Conservation (phyloP, 2,888 invertebrate species). For the Cephalotes varians region DNA sequence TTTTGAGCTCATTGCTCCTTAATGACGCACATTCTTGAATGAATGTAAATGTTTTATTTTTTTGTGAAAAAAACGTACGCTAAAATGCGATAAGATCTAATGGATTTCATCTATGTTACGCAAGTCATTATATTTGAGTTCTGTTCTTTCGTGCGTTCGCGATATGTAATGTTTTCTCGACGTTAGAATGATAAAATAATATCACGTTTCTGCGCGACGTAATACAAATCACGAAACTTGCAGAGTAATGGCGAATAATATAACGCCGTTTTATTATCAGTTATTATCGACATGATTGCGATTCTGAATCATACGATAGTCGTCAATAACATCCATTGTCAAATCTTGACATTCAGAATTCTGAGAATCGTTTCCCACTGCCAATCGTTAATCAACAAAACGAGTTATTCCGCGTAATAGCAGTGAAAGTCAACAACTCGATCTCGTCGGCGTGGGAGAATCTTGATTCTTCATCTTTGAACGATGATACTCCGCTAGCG, state of each 20-base stretch:
- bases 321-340: not conserved
- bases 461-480: not conserved
- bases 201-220: not conserved
- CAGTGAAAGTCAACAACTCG: too few species aligned
- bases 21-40: not conserved
- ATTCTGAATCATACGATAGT: not conserved
- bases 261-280: not conserved
- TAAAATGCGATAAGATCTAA: not conserved
- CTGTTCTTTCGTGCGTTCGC: not conserved
- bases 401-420: not conserved
- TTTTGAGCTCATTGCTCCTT: not conserved
- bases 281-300: not conserved
- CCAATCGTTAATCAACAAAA: not conserved
- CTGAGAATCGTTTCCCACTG: not conserved
- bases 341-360: not conserved
- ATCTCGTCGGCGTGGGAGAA: not conserved
- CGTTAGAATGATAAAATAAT: constrained; percentile 18
- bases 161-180: not conserved
- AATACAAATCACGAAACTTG: not conserved
- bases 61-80: too few species aligned
- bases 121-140: not conserved
- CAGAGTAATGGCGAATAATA: not conserved
- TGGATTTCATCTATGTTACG: not conserved
- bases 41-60: not conserved
- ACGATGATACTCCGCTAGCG: too few species aligned